phyloP scores from a whole-genome alignment of 2,113 vertebrate species.

The Axis porcinus region DNA sequence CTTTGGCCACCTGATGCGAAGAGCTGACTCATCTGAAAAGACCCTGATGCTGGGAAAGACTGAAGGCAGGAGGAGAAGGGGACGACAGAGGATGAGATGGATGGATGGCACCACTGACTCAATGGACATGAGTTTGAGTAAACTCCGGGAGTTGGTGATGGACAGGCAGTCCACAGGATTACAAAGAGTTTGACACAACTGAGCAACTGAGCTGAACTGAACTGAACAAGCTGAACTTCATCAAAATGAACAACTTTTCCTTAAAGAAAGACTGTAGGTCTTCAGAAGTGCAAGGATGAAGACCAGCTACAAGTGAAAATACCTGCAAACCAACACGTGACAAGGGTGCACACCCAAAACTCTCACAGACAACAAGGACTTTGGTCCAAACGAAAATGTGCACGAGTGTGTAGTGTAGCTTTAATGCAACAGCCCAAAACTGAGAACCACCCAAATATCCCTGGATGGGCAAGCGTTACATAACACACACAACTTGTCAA shows the following conservation, averaged over 20 bases:
- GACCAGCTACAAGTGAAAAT: background rate
- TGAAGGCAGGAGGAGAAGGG: background rate
- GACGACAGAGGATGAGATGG: background rate
- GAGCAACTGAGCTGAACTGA: background rate
- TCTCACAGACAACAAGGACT: background rate
- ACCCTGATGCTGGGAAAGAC: background rate
- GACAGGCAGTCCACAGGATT: background rate
- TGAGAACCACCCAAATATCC: background rate
- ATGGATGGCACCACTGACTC: background rate
- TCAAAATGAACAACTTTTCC: background rate
- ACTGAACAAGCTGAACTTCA: background rate
- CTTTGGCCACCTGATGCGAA: background rate
- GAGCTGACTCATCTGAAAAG: background rate
- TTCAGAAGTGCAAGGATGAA: background rate
- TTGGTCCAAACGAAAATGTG: too few species aligned
- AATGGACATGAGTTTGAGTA: background rate
- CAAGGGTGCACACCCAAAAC: background rate
- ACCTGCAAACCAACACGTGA: too few species aligned
- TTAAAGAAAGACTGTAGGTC: background rate
- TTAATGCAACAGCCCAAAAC: background rate
- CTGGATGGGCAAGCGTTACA: fast-evolving
- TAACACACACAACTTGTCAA: fast-evolving
- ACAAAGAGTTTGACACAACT: background rate
- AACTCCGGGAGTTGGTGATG: background rate
- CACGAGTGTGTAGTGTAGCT: background rate